Percentiles rank a stretch among this genome's conserved stretches.
Evolutionary conservation across 2,888 invertebrate species (phyloP).

Genomic region (Orthonychiurus folsomi): DNA sequence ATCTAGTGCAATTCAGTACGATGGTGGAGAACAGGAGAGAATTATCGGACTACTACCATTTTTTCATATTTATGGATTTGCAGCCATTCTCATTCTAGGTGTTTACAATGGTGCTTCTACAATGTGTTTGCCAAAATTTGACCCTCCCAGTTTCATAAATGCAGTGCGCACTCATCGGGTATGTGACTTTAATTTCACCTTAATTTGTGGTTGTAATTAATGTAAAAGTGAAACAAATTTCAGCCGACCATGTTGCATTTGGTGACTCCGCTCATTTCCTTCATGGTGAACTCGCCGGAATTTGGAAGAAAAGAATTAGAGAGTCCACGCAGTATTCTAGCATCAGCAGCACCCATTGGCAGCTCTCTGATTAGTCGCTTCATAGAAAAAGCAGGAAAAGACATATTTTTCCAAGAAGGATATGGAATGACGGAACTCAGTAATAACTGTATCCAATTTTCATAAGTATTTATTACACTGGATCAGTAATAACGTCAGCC

Average conservation of each 20-base stretch:
- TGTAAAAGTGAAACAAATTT: too few species aligned
- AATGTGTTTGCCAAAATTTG: slow-evolving; percentile 30
- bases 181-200: slow-evolving; percentile 7
- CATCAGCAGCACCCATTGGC: slow-evolving; percentile 55
- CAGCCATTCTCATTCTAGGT: slow-evolving; percentile 18
- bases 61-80: slow-evolving; percentile 34
- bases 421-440: slow-evolving; percentile 64
- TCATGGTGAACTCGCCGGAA: slow-evolving; percentile 60
- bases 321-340: slow-evolving; percentile 56
- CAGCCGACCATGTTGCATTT: slow-evolving; percentile 43
- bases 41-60: slow-evolving; percentile 36
- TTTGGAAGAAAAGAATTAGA: slow-evolving; percentile 59
- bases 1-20: slow-evolving; percentile 12
- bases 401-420: slow-evolving; percentile 41
- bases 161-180: slow-evolving; percentile 29
- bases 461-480: too few species aligned
- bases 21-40: slow-evolving; percentile 23
- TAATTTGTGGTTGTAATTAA: neutral
- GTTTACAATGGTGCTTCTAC: slow-evolving; percentile 25
- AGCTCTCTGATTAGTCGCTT: slow-evolving; percentile 52
- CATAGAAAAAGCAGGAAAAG: slow-evolving; percentile 44
- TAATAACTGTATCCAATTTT: too few species aligned
- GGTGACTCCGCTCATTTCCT: slow-evolving; percentile 67
- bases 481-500: too few species aligned
- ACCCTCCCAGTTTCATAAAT: slow-evolving; percentile 25